Conservation (phyloP, 2,113 vertebrate species). For the Uropsilus gracilis region DNA sequence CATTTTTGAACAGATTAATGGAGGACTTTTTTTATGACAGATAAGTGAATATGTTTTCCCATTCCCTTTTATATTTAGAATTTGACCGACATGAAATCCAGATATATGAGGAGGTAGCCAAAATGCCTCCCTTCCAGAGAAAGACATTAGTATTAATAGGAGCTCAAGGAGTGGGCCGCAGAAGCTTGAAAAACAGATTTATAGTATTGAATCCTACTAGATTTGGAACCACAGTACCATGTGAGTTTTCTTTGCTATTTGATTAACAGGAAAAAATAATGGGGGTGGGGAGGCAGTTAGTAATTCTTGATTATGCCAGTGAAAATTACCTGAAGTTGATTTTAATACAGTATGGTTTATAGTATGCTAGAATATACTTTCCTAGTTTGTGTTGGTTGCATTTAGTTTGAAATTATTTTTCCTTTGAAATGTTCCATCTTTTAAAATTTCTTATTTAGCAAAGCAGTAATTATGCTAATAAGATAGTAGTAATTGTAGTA, state of each 20-base stretch:
- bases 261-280: not conserved
- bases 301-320: not conserved
- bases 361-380: no score
- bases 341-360: no score
- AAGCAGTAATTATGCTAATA: no score
- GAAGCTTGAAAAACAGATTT: constrained; percentile 98
- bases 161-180: constrained; percentile 96
- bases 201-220: constrained; percentile 94
- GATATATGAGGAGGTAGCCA: constrained; percentile 98
- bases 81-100: constrained; percentile 99
- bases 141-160: constrained; percentile 98
- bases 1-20: not conserved
- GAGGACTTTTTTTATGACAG: not conserved
- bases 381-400: no score
- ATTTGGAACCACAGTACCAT: constrained; percentile 98
- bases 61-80: constrained; percentile 85
- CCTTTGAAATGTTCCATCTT: no score
- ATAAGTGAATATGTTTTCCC: constrained; percentile 32
- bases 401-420: no score
- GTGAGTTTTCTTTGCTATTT: constrained; percentile 88
- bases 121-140: constrained; percentile 98
- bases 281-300: not conserved
- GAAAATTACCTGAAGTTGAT: no score
- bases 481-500: no score
- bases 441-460: no score